These are phyloP conservation scores for Noctuana brunneofusca DNA, from an alignment of 2,888 invertebrate genomes.

Conservation along the genomic window DNA sequence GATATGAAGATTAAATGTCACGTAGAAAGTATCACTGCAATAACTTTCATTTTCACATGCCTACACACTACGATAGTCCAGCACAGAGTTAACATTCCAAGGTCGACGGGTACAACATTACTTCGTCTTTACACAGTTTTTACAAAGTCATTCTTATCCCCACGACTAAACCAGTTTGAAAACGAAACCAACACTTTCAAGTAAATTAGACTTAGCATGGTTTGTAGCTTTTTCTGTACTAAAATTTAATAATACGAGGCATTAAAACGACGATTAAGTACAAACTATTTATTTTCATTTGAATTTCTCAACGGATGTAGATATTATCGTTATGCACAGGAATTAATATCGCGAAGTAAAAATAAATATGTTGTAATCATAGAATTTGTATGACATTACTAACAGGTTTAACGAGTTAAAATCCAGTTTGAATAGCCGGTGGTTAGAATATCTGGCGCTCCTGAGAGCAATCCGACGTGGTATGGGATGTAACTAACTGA, in stretches of 20 bases:
- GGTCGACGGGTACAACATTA: constrained; percentile 55
- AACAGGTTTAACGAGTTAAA: constrained; percentile 9
- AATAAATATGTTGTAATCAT: constrained; percentile 8
- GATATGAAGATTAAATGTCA: constrained; percentile 25
- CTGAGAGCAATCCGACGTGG: constrained; percentile 1
- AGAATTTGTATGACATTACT: constrained; percentile 1
- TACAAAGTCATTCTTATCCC: constrained; percentile 41
- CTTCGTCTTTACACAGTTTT: constrained; percentile 48
- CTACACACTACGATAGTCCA: constrained; percentile 40
- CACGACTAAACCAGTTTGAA: constrained; percentile 48
- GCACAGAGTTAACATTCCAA: constrained; percentile 44
- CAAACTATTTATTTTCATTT: too few species aligned
- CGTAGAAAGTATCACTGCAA: constrained; percentile 33
- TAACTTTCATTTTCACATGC: constrained; percentile 53
- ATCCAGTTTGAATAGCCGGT: constrained; percentile 17
- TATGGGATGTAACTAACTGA: not conserved
- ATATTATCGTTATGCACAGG: not conserved
- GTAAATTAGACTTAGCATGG: constrained; percentile 5
- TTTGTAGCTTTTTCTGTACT: not conserved
- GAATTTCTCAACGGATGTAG: not conserved
- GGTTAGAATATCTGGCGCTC: not conserved
- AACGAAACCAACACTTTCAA: constrained; percentile 16
- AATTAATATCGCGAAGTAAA: constrained; percentile 1
- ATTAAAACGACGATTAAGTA: too few species aligned
- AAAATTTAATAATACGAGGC: not conserved